Conservation (phyloP, 2,888 invertebrate species). For the Metalampra italica region DNA sequence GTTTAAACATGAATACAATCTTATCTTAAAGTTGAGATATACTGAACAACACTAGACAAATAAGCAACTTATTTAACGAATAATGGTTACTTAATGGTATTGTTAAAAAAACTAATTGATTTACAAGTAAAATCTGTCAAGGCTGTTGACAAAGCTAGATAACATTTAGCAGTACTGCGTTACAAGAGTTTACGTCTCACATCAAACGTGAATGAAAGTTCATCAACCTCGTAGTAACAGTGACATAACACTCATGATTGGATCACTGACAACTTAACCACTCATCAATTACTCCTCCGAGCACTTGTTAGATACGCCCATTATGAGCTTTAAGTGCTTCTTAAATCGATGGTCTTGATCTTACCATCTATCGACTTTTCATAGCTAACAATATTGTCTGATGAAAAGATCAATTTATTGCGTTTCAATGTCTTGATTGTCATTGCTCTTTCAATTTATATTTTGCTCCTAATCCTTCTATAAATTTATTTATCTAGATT, state of each 20-base stretch:
- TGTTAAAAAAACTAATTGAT: too few relatives aligned
- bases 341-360: neutral
- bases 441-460: too few relatives aligned
- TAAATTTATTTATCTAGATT: too few relatives aligned
- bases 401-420: too few relatives aligned
- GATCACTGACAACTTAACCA: constrained; percentile 50
- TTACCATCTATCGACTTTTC: neutral
- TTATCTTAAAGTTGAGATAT: too few relatives aligned
- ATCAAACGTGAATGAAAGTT: constrained; percentile 36
- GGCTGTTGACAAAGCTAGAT: neutral
- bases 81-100: too few relatives aligned
- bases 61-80: too few relatives aligned
- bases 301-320: neutral
- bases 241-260: constrained; percentile 53
- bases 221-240: constrained; percentile 36
- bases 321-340: constrained; percentile 4
- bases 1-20: too few relatives aligned
- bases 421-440: too few relatives aligned
- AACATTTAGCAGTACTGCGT: constrained; percentile 11
- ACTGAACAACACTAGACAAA: too few relatives aligned
- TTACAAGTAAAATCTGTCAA: neutral
- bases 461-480: too few relatives aligned
- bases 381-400: too few relatives aligned
- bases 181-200: constrained; percentile 28
- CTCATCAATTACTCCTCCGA: constrained; percentile 41